Conservation (phyloP, 35 echinoderm and acorn worm species). For the Holothuria glaberrima region DNA sequence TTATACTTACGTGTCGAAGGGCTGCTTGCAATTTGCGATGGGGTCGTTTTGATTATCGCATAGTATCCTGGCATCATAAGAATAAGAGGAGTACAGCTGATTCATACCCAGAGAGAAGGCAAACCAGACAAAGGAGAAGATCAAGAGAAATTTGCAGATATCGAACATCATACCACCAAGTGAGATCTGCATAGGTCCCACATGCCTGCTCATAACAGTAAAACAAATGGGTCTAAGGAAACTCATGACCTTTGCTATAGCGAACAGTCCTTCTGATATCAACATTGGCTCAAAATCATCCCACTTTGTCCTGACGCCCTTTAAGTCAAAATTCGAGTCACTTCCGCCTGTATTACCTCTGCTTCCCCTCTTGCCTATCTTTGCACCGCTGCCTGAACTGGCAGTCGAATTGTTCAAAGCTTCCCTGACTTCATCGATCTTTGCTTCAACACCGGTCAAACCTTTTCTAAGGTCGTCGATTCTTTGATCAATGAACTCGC, state of each 20-base stretch:
- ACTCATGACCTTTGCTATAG: slow-evolving; percentile 96
- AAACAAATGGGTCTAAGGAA: slow-evolving; percentile 87
- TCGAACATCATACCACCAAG: slow-evolving; percentile 99
- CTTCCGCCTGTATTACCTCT: neutral
- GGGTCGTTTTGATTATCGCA: slow-evolving; percentile 55
- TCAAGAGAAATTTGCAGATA: slow-evolving; percentile 94
- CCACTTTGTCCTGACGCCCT: slow-evolving; percentile 66
- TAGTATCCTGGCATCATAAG: slow-evolving; percentile 38
- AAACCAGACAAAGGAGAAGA: slow-evolving; percentile 98
- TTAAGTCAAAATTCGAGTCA: neutral
- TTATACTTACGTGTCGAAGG: slow-evolving; percentile 89
- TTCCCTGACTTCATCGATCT: slow-evolving; percentile 41
- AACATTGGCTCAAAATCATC: slow-evolving; percentile 73
- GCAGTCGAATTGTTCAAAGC: neutral
- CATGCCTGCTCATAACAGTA: slow-evolving; percentile 95
- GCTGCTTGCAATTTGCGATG: slow-evolving; percentile 70
- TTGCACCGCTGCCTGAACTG: neutral
- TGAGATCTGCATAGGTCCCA: slow-evolving; percentile 99
- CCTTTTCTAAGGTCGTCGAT: neutral
- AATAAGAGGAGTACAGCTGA: slow-evolving; percentile 92
- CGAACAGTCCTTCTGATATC: slow-evolving; percentile 90
- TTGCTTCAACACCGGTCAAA: slow-evolving; percentile 29
- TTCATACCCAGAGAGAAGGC: slow-evolving; percentile 99
- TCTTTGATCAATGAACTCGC: neutral
- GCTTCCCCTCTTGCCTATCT: slow-evolving; percentile 29